A percentile compares a stretch with the other conserved stretches of the same genome.
Evolutionary conservation across 2,797 vertebrate species (phyloP).

Genomic region (Serranus cabrilla): DNA sequence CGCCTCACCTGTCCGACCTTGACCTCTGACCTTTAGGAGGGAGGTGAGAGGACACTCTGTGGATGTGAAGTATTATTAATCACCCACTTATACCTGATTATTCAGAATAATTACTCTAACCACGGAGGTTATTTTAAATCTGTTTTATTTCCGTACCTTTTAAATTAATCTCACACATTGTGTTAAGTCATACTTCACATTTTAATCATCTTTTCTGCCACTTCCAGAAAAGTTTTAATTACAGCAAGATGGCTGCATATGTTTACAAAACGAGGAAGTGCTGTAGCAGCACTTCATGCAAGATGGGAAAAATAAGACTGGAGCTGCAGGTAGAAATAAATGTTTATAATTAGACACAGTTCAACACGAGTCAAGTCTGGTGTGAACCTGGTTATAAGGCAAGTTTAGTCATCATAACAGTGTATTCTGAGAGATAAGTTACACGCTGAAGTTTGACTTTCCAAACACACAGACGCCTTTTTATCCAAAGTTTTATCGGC

Average conservation of each 20-base stretch:
- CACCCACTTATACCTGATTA: neutral
- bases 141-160: neutral
- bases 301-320: neutral
- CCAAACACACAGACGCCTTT: too few relatives aligned
- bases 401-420: too few relatives aligned
- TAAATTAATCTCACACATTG: neutral
- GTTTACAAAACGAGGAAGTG: neutral
- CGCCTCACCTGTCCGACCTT: neutral
- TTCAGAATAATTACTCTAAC: neutral
- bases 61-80: too few relatives aligned
- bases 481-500: too few relatives aligned
- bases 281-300: neutral
- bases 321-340: neutral
- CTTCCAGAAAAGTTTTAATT: neutral
- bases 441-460: too few relatives aligned
- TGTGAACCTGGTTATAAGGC: too few relatives aligned
- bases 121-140: conserved; percentile 2
- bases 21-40: conserved; percentile 1
- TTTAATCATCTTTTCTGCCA: neutral
- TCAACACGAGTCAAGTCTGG: too few relatives aligned
- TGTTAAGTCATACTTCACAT: neutral
- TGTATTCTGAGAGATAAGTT: too few relatives aligned
- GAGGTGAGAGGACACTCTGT: neutral
- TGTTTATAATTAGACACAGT: too few relatives aligned
- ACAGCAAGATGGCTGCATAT: neutral